Percentiles rank a stretch among this genome's conserved stretches.
Evolutionary conservation across 2,113 vertebrate genomes (phyloP).

Genomic region (Otolemur garnettii): DNA sequence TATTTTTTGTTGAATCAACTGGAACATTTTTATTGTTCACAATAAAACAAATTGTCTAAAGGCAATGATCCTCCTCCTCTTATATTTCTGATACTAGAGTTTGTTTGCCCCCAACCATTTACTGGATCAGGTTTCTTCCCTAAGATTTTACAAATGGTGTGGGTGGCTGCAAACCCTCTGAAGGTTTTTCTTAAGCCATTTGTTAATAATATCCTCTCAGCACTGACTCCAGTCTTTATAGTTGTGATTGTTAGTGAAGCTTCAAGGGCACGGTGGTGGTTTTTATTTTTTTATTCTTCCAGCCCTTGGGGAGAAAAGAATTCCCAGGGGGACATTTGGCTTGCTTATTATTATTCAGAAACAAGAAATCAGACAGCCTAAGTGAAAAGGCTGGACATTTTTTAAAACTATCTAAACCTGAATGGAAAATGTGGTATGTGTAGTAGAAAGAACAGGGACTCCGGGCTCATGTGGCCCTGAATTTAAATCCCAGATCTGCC

Average conservation of each 20-base stretch:
- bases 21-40: constrained; percentile 34
- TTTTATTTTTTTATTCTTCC: constrained; percentile 42
- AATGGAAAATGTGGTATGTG: not conserved
- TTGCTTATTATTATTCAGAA: constrained; percentile 54
- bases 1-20: constrained; percentile 62
- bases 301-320: not conserved
- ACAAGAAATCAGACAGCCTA: not conserved
- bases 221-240: constrained; percentile 52
- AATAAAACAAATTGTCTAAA: constrained; percentile 63
- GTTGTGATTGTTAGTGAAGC: constrained; percentile 45
- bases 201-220: constrained; percentile 44
- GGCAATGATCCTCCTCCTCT: constrained; percentile 49
- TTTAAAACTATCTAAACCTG: not conserved
- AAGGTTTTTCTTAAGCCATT: constrained; percentile 67
- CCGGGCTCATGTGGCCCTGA: not conserved
- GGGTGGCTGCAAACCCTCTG: constrained; percentile 49
- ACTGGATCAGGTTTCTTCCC: constrained; percentile 58
- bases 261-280: not conserved
- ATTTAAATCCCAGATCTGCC: not conserved
- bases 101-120: constrained; percentile 66
- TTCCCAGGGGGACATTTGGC: constrained; percentile 63
- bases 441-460: not conserved
- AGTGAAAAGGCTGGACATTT: constrained; percentile 24
- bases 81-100: constrained; percentile 57
- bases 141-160: constrained; percentile 68